Evolutionary conservation across 1,140 invertebrate species (phyloP), one percentile per base, ranked within the genome.

Genomic region (Glossosoma conforme): DNA sequence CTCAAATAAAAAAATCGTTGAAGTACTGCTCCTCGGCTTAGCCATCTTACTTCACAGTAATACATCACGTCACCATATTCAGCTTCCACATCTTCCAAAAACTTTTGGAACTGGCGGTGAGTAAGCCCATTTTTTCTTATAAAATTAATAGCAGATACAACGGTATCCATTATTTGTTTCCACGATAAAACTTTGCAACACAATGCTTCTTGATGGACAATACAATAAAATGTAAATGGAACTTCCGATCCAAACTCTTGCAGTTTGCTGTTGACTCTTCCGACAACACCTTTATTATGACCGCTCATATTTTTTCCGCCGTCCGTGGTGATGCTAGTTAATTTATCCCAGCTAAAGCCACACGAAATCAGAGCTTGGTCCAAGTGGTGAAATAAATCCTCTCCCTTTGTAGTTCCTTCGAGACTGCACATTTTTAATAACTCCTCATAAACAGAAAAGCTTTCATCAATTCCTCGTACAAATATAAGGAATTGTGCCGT

Each of bases 381-480:
- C 45, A 52, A 49, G 38, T 53, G 44, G 54, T 50, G 48, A 56
- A 56, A 59, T 50, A 61, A 64, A 57, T 54, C 54, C 49, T 58
- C 43, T 44, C 50, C 46, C 38, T 37, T 45, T 21, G 35, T 53
- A 36, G 30, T 53, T 22, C 40, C 43, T 40, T 43, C 6, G 37
- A 48, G 19, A 33, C 50, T 61, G 54, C 55, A 59, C 58, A 63
- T 41, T 44, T 58, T 47, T 52, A 58, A 35, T 58, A 61, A 42
- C 56, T 58, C 53, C 56, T 56, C 52, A 54, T 45, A 53, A 50
- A 61, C 61, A 41, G 52, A 61, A 45, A 62, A 59, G 54, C 45
- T 61, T 54, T 56, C 59, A 44, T 62, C 56, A 40, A 64, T 61
- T 36, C 59, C 59, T 36, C 57, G 54, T 49, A 62, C 50, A 54